Base-by-base conservation (phyloP, 2,888 invertebrate species). In the Yponomeuta sedellus region DNA sequence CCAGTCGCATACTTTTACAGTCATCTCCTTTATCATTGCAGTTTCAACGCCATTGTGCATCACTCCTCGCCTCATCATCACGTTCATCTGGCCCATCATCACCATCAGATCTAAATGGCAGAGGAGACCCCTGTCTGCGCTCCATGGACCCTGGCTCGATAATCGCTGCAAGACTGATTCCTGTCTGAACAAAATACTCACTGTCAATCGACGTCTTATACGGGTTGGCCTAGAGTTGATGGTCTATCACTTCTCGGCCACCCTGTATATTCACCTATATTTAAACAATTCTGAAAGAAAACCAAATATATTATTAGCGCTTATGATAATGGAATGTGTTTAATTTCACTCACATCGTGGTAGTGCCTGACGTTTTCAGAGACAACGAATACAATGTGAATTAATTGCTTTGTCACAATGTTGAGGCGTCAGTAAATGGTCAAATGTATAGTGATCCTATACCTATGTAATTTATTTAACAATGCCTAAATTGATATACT, bases 21-120 rank as follows among this genome's bases (percentile, higher is more conserved):
- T 20, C 20, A 12, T 59, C 2, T 11, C 1, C 1, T 28, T 34
- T 34, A 66, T 61, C 77, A 79, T 76, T 83, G 67, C 79, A 94
- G 94, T 68, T 94, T 94, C 79, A 93, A 93, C 79, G 94, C 94
- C 69, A 86, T 92, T 71, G 92, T 93, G 66, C 90, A 91, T 71
- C 91, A 92, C 71, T 87, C 92, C 10, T 88, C 90, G 74, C 90
- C 90, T 71, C 91, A 91, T 80, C 91, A 91, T 77, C 90, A 91
- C 76, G 77, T 90, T 76, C 91, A 90, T 77, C 73, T 83, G n/a
- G 72, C 82, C 12, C 89, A 89, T 19, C 88, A 88, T n/a, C 88
- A 88, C 66, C 75, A 72, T 34, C 34, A 80, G 68, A 75, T 81
- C 69, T 83, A 76, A 80, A n/a, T 16, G 57, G 12, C 20, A 22